phyloP scores from a whole-genome alignment of 2,113 vertebrate genomes.

The Tetrax tetrax region DNA sequence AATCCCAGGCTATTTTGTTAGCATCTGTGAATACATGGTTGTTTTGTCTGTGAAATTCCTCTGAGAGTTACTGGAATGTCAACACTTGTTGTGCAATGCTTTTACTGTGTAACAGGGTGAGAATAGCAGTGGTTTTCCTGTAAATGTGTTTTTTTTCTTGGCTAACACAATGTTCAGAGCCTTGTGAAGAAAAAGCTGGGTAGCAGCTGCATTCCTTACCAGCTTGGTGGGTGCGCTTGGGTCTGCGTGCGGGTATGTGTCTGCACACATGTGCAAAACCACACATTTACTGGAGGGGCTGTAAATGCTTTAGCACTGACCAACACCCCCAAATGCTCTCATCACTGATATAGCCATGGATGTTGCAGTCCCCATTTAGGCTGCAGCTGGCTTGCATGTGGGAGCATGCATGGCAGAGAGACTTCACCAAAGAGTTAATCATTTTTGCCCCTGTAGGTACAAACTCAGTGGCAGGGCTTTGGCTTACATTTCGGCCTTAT shows the following conservation, averaged over 20 bases:
- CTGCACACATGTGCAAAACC: neutral
- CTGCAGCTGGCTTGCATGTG: neutral
- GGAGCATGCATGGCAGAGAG: neutral
- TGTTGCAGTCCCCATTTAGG: neutral
- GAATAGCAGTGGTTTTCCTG: constrained; percentile 14
- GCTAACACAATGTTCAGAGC: neutral
- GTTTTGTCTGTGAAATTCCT: neutral
- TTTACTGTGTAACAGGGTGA: constrained; percentile 12
- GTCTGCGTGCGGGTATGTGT: neutral
- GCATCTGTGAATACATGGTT: neutral
- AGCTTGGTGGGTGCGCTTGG: neutral
- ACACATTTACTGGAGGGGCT: neutral
- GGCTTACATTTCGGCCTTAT: neutral
- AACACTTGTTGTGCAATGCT: constrained; percentile 7
- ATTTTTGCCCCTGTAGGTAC: neutral
- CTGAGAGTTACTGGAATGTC: neutral
- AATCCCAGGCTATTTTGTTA: neutral
- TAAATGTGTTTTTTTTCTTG: constrained; percentile 51
- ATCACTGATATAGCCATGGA: neutral
- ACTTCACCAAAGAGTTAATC: neutral
- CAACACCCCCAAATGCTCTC: neutral
- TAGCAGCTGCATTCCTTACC: neutral
- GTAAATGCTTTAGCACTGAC: neutral
- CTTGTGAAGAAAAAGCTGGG: neutral
- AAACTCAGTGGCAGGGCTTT: neutral